Base-by-base conservation (phyloP, 2,797 vertebrate genomes). In the Bufotes viridis region DNA sequence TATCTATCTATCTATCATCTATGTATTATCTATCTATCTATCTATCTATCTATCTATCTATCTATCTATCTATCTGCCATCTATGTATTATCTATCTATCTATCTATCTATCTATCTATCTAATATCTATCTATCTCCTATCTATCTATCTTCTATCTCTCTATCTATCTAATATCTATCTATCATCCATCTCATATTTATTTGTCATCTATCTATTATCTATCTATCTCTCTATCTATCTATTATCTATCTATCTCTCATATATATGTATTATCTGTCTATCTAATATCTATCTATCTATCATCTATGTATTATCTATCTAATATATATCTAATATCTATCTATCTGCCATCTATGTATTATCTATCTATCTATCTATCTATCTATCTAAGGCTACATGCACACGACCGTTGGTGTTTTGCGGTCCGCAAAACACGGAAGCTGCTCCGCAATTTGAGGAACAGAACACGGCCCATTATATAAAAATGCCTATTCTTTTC, bases 331-430 rank as follows among this genome's bases (percentile, higher is more conserved):
- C 58, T 42, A 4, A 42, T 18, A 57, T 57, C 58, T 60, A 63
- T 63, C 20, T 63, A 63, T 63, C 20, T 63, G 20, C n/a, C 61
- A 69, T 69, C 65, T 29, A 69, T 34, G 2, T 15, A 17, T 70
- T 70, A 29, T 70, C 69, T 34, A 34, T 34, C 1, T 70, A 34
- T 70, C 69, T 29, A 29, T 11, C 14, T 69, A 63, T 63, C 61
- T 63, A 63, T 63, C 61, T 75, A 75, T 75, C 42, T 49, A 75
- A n/a, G n/a, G n/a, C n/a, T n/a, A n/a, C n/a, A n/a, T n/a, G n/a
- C n/a, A n/a, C n/a, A n/a, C n/a, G n/a, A n/a, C n/a, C n/a, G n/a
- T n/a, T n/a, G n/a, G n/a, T n/a, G n/a, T n/a, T n/a, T n/a, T n/a
- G n/a, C n/a, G n/a, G n/a, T n/a, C n/a, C n/a, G n/a, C n/a, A n/a